A percentile compares a stretch with the other conserved stretches of the same genome.
phyloP scores from a whole-genome alignment of 2,888 invertebrate genomes.

The Eupithecia inturbata region DNA sequence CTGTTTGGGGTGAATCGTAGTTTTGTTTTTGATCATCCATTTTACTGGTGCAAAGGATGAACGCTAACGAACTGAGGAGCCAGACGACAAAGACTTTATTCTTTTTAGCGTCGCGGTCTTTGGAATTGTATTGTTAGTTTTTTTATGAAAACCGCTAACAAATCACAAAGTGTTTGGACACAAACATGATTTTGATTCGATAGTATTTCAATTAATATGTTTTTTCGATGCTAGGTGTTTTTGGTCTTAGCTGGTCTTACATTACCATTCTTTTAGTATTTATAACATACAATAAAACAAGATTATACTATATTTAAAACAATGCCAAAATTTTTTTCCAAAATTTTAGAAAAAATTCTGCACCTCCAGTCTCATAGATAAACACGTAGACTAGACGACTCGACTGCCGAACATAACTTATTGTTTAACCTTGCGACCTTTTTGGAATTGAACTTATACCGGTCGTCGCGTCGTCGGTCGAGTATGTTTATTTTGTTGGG shows the following conservation, averaged over 20 bases:
- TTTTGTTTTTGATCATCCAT: slow-evolving; percentile 21
- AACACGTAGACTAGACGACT: slow-evolving; percentile 47
- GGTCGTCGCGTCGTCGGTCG: slow-evolving; percentile 34
- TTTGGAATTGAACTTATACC: slow-evolving; percentile 28
- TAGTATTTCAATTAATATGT: not conserved
- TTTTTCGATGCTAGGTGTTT: not conserved
- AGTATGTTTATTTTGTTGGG: too few relatives aligned
- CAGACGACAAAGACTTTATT: slow-evolving; percentile 25
- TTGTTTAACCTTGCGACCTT: slow-evolving; percentile 41
- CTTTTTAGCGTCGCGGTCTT: slow-evolving; percentile 5
- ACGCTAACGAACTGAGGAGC: slow-evolving; percentile 10
- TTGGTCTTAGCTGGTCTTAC: not conserved
- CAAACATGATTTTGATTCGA: not conserved
- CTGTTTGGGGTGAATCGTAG: slow-evolving; percentile 22
- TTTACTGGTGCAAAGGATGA: slow-evolving; percentile 8
- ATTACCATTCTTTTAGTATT: not conserved
- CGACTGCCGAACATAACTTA: slow-evolving; percentile 45
- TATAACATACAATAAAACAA: not conserved
- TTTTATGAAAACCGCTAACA: not conserved
- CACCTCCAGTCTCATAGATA: slow-evolving; percentile 51
- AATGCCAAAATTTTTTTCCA: not conserved
- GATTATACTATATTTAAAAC: not conserved
- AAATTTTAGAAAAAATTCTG: not conserved
- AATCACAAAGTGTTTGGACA: not conserved
- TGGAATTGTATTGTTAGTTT: not conserved